Percentiles rank a stretch among this genome's conserved stretches.
phyloP scores from a whole-genome alignment of 2,797 vertebrate genomes.

The Lophotriccus pileatus region DNA sequence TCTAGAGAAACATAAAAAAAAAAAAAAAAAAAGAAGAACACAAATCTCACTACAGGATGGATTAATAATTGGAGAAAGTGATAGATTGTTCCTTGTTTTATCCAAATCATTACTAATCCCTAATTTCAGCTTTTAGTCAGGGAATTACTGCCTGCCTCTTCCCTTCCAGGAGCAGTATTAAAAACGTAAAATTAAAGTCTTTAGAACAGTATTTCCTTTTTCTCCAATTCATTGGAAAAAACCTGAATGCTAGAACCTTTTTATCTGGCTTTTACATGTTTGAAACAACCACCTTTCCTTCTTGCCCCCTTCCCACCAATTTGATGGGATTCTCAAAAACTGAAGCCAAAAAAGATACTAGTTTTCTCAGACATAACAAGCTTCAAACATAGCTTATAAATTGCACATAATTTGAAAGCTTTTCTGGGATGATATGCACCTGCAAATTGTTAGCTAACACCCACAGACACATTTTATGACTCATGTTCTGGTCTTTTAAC shows the following conservation, averaged over 20 bases:
- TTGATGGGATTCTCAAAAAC: not conserved
- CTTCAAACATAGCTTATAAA: conserved; percentile 50
- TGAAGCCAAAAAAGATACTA: conserved; percentile 21
- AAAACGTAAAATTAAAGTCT: not conserved
- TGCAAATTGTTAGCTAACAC: conserved; percentile 76
- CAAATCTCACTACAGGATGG: not conserved
- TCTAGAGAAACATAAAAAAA: not conserved
- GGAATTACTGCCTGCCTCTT: not conserved
- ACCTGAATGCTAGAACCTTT: not conserved
- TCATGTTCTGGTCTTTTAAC: conserved; percentile 30
- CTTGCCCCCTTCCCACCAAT: not conserved
- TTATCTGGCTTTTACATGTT: not conserved
- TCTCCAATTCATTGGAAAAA: not conserved
- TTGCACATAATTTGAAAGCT: conserved; percentile 56
- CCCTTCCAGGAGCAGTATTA: not conserved
- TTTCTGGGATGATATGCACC: conserved; percentile 63
- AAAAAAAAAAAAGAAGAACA: not conserved
- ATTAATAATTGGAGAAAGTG: not conserved
- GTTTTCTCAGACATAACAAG: conserved; percentile 29
- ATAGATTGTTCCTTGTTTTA: not conserved
- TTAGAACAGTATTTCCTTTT: not conserved
- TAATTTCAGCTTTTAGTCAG: not conserved
- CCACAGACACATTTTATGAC: conserved; percentile 68
- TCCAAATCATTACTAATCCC: not conserved
- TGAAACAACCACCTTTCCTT: not conserved